Conservation (phyloP, 2,888 invertebrate species). For the Drosophila hamatofila region DNA sequence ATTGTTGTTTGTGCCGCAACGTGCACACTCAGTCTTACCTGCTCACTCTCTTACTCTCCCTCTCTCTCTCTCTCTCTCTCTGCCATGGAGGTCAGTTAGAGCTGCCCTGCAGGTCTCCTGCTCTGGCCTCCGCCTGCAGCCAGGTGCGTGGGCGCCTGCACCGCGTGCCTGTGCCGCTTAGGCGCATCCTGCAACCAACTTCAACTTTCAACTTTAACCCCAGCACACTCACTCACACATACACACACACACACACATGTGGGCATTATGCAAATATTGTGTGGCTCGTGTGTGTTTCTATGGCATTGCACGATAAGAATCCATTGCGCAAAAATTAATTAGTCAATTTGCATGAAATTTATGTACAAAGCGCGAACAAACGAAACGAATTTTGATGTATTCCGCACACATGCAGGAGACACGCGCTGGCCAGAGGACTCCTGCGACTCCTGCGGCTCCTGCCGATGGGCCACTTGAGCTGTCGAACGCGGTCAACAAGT, state of each 20-base stretch:
- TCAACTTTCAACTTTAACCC: neutral
- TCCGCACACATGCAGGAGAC: conserved; percentile 35
- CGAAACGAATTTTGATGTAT: conserved; percentile 66
- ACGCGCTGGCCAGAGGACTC: neutral
- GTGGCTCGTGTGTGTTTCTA: conserved; percentile 45
- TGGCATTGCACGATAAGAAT: conserved; percentile 78
- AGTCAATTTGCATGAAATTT: conserved; percentile 83
- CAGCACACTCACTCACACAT: conserved; percentile 7
- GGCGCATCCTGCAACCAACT: conserved; percentile 45
- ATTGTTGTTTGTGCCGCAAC: conserved; percentile 62
- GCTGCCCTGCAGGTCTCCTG: neutral
- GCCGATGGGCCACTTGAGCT: neutral
- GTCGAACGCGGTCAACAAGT: conserved; percentile 14
- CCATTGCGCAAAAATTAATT: conserved; percentile 81
- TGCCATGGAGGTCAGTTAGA: neutral
- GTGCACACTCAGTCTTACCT: neutral
- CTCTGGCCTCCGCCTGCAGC: neutral
- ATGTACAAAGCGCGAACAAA: conserved; percentile 78
- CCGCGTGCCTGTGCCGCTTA: conserved; percentile 37
- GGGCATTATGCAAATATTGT: conserved; percentile 65
- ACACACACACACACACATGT: neutral
- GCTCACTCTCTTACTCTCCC: neutral
- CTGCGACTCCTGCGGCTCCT: too few species aligned
- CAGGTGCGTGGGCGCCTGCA: conserved; percentile 57
- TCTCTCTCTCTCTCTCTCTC: too few species aligned